Base-by-base conservation (phyloP, 2,888 invertebrate species). In the Tipula lateralis region DNA sequence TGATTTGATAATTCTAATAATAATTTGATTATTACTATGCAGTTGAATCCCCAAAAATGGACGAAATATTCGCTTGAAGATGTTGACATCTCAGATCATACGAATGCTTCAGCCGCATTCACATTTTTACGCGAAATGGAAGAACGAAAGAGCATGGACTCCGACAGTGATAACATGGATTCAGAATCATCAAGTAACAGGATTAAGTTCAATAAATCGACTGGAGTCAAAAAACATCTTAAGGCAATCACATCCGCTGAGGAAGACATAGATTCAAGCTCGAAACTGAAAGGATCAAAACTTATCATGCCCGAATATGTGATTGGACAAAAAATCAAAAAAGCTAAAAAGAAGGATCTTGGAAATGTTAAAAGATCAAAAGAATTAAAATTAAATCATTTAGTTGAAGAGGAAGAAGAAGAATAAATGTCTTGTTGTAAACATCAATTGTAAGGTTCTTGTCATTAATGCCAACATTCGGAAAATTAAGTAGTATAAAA, bases 301-400 rank as follows among this genome's bases (percentile, higher is more conserved):
- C 88, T 95, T 82, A 90, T 96, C 0, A 94, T 96, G 94, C 96
- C 96, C 0, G 96, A 96, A 87, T 96, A 96, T 91, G 93, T 95
- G 16, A 93, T 96, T 85, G 96, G 96, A 0, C 92, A 92, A 86
- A 92, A 92, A 84, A 92, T 91, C 86, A 92, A 91, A 87, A 91
- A 91, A 85, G 92, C 91, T 85, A 92, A 91, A 88, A 89, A 86
- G 44, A 85, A 85, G 29, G 29, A 24, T 1, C n/a, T 32, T 16
- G 36, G 34, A 39, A 87, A 85, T 29, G 29, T 29, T 19, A 29
- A 9, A 50, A 34, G 12, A 36, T 29, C 84, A 86, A 84, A 85
- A 34, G 85, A 85, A 44, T 86, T 85, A 81, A 85, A 84, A 84
- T 85, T 86, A 24, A 87, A 89, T 44, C 34, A 84, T 50, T 30